These are phyloP conservation scores for Apeltes quadracus DNA, from an alignment of 2,113 vertebrate genomes.

Conservation along the genomic window DNA sequence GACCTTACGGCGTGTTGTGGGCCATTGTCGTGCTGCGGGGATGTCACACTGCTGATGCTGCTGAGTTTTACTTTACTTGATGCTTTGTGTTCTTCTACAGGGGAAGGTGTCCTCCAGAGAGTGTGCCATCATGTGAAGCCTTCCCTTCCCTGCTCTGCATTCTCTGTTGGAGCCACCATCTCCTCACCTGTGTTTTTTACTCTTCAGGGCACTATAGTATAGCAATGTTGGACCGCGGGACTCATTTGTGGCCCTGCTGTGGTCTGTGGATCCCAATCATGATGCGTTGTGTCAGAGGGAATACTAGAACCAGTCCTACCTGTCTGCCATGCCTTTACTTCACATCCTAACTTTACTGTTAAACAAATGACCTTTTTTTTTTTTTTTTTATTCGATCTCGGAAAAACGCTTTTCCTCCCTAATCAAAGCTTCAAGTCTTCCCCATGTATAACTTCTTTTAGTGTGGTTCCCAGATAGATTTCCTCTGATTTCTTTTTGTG, in stretches of 20 bases:
- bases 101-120: constrained; percentile 89
- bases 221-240: constrained; percentile 59
- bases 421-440: background rate
- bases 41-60: no score
- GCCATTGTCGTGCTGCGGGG: no score
- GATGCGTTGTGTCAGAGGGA: background rate
- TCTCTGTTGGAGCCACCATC: constrained; percentile 75
- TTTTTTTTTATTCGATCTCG: background rate
- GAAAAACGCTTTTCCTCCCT: background rate
- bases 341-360: background rate
- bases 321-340: background rate
- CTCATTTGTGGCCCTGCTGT: constrained; percentile 40
- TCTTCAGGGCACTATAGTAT: constrained; percentile 50
- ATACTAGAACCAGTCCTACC: background rate
- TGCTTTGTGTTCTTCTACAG: constrained; percentile 70
- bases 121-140: constrained; percentile 91
- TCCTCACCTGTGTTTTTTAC: constrained; percentile 63
- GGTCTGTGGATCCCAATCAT: background rate
- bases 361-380: no score
- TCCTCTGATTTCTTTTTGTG: background rate
- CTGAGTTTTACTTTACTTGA: no score
- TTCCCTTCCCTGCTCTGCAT: constrained; percentile 35
- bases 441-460: background rate
- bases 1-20: no score
- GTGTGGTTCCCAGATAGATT: background rate